Conservation (phyloP, 1,140 invertebrate species). For the Pseudobourletiella spinata region DNA sequence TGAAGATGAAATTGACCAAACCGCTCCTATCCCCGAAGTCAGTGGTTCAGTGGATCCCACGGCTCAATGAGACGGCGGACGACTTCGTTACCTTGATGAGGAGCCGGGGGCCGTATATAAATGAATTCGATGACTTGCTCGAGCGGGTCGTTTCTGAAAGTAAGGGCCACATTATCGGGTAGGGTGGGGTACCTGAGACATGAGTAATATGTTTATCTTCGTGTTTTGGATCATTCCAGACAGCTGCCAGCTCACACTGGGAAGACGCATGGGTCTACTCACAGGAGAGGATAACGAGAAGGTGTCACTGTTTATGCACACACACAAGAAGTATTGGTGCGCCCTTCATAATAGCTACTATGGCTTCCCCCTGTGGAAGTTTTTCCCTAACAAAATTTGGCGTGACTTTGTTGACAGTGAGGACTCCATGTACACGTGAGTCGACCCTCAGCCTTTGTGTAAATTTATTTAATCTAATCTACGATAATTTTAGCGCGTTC, state of each 20-base stretch:
- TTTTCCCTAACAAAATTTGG: conserved; percentile 62
- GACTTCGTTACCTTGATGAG: conserved; percentile 63
- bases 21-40: conserved; percentile 66
- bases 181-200: no score
- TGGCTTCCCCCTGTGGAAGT: conserved; percentile 72
- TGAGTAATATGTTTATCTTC: no score
- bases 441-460: no score
- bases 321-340: conserved; percentile 39
- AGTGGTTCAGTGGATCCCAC: conserved; percentile 64
- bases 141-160: conserved; percentile 70
- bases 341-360: conserved; percentile 48
- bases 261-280: conserved; percentile 67
- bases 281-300: conserved; percentile 45
- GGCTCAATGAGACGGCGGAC: conserved; percentile 63
- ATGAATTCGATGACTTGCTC: conserved; percentile 59
- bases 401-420: conserved; percentile 61
- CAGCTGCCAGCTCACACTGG: conserved; percentile 43
- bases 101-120: conserved; percentile 45
- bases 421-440: conserved; percentile 57
- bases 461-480: no score
- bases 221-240: no score
- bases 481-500: no score
- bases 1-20: conserved; percentile 62
- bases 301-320: conserved; percentile 38
- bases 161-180: no score